Percentiles rank a stretch among this genome's conserved stretches.
These are phyloP conservation scores for Cynopterus brachyotis DNA, from an alignment of 2,113 vertebrate genomes.

Conservation along the genomic window DNA sequence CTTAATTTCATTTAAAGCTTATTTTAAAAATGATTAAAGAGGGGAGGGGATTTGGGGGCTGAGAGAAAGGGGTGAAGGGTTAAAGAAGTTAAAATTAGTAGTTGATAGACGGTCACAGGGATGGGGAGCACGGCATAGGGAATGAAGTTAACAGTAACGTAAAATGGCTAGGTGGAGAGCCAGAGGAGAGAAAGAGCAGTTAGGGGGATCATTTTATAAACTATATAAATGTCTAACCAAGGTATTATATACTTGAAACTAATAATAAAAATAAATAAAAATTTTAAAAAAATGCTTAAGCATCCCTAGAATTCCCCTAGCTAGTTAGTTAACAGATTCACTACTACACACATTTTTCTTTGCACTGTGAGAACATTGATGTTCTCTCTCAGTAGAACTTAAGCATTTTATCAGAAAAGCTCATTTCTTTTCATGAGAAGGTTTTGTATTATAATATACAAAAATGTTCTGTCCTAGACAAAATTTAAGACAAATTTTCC, in stretches of 20 bases:
- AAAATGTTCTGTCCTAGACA: not conserved
- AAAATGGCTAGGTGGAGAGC: no score
- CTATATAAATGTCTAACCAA: no score
- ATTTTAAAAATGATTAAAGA: not conserved
- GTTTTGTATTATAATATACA: not conserved
- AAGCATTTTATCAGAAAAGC: not conserved
- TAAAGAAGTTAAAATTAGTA: no score
- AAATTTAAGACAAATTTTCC: not conserved
- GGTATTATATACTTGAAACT: no score
- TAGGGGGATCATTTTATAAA: no score
- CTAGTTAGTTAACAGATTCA: not conserved
- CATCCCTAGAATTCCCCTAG: not conserved
- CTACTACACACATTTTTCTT: not conserved
- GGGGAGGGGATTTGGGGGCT: no score
- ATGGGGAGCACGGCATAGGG: no score
- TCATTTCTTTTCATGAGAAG: not conserved
- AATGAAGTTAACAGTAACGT: no score
- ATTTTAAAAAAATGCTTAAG: not conserved
- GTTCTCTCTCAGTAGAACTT: not conserved
- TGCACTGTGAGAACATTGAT: not conserved
- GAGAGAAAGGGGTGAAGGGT: no score
- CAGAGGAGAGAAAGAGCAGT: no score
- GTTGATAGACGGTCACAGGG: no score
- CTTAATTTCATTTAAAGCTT: not conserved
- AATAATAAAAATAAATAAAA: no score